phyloP scores from a whole-genome alignment of 2,113 vertebrate species.

The Albula goreensis region DNA sequence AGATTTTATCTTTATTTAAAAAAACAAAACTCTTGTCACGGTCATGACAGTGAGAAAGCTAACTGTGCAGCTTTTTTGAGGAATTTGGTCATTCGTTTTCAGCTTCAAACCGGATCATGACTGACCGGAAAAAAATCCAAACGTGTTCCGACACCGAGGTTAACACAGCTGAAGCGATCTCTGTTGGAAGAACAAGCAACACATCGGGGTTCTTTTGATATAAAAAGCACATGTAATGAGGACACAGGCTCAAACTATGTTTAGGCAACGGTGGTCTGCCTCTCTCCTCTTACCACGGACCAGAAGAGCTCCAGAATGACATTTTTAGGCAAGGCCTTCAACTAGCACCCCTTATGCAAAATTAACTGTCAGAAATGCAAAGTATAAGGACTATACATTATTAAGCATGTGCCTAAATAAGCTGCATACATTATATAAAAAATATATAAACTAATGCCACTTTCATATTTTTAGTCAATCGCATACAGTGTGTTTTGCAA shows the following conservation, averaged over 20 bases:
- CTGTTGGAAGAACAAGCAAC: background rate
- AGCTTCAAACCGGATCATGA: too few relatives aligned
- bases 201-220: background rate
- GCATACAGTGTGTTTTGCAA: background rate
- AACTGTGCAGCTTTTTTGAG: too few relatives aligned
- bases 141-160: background rate
- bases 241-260: background rate
- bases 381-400: background rate
- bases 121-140: too few relatives aligned
- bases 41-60: too few relatives aligned
- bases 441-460: background rate
- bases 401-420: background rate
- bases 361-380: background rate
- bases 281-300: background rate
- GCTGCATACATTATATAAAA: background rate
- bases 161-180: background rate
- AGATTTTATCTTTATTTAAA: too few relatives aligned
- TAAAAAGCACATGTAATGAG: background rate
- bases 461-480: background rate
- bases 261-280: background rate
- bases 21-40: too few relatives aligned
- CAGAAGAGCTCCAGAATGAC: background rate
- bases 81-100: too few relatives aligned
- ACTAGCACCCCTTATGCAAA: background rate
- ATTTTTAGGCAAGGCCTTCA: background rate